Evolutionary conservation across 1,140 invertebrate species (phyloP).

Genomic region (Ditylenchus dipsaci): DNA sequence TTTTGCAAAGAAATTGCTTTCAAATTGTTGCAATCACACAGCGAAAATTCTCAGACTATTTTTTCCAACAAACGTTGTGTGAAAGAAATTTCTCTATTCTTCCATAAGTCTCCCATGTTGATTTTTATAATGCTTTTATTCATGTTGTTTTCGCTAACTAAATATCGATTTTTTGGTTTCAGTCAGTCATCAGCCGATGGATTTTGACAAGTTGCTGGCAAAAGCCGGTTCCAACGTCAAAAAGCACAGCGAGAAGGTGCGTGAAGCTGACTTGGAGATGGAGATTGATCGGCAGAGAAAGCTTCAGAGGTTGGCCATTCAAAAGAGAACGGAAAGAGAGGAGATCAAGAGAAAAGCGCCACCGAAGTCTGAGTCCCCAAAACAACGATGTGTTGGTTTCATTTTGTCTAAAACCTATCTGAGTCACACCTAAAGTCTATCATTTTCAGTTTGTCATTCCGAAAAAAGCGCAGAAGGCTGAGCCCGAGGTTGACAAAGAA

Average conservation of each 20-base stretch:
- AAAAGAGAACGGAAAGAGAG: constrained; percentile 21
- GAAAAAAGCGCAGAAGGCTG: constrained; percentile 14
- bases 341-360: constrained; percentile 24
- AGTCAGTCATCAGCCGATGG: constrained; percentile 18
- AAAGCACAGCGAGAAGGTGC: constrained; percentile 21
- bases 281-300: constrained; percentile 13
- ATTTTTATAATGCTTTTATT: neutral
- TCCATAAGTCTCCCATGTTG: too few relatives aligned
- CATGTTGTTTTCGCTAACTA: neutral
- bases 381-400: constrained; percentile 28
- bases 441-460: constrained; percentile 36
- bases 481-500: constrained; percentile 19
- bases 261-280: constrained; percentile 30
- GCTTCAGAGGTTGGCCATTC: constrained; percentile 9
- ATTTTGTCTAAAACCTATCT: neutral
- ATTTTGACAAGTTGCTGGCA: constrained; percentile 37
- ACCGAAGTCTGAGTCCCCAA: constrained; percentile 7
- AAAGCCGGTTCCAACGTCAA: constrained; percentile 31
- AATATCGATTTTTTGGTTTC: neutral
- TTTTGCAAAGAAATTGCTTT: too few relatives aligned
- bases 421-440: neutral
- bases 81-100: too few relatives aligned
- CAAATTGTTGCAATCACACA: too few relatives aligned
- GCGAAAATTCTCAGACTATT: too few relatives aligned
- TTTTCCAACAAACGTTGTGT: too few relatives aligned